Evolutionary conservation across 2,888 invertebrate species (phyloP), one percentile per base, ranked within the genome.

Genomic region (Beris chalybata): DNA sequence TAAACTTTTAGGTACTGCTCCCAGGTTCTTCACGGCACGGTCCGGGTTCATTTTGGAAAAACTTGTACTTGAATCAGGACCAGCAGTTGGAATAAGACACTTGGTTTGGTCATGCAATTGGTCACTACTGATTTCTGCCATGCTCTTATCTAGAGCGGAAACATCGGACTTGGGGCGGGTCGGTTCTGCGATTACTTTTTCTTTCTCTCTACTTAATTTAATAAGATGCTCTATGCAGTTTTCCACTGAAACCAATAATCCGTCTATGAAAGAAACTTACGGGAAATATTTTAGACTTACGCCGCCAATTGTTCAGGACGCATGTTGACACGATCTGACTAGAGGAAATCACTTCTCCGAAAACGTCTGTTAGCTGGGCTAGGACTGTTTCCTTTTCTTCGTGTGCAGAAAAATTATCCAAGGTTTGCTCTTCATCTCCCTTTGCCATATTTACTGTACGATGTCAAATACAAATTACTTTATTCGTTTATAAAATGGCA

Each of bases 381-480:
- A 71, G 57, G 7, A 70, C 57, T 9, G 54, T 45, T 47, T 48
- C 43, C 15, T 61, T 32, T 12, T 61, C 52, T 1, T 5, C 4
- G 7, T 29, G 7, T 32, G 44, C 44, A 11, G 44, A 44, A 43
- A 43, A 15, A 56, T 56, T 82, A 68, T 80, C 81, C 29, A 32
- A 55, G 74, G 85, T 84, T 22, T 22, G 22, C 22, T 22, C 22
- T 22, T 22, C 22, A 22, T 22, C 22, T 22, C 22, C 22, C 22
- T 22, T 22, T 22, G 22, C 22, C 22, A 22, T 22, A 22, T 22
- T 3, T 22, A 22, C 22, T 22, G 22, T 22, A 22, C 22, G 22
- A 22, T 22, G 22, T 22, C 22, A 22, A 22, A 22, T 22, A 22
- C 22, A 22, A 22, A 22, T 22, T 22, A 22, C 22, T 22, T 22